Conservation (phyloP, 92 coral and sea anemone species). For the Desmophyllum pertusum region DNA sequence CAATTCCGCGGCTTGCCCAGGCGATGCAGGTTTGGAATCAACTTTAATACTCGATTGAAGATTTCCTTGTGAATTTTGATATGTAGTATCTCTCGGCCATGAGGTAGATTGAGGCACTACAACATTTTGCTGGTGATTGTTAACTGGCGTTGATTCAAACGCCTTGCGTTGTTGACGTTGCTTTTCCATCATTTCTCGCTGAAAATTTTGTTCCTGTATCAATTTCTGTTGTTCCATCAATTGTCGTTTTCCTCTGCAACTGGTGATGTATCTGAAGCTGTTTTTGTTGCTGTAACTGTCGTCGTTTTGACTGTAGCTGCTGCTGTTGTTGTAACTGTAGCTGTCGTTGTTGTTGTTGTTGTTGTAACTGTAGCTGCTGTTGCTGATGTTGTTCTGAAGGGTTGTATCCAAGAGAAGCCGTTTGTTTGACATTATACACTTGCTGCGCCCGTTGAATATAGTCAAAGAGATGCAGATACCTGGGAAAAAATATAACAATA, state of each 20-base stretch:
- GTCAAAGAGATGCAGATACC: conserved; percentile 72
- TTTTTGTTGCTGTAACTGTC: neutral
- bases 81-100: neutral
- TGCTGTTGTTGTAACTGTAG: neutral
- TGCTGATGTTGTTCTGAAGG: neutral
- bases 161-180: conserved; percentile 22
- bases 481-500: conserved; percentile 6
- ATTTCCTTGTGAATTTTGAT: conserved; percentile 1
- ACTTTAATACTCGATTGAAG: neutral
- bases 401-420: neutral
- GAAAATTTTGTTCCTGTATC: neutral
- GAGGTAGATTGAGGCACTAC: neutral
- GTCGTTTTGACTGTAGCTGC: conserved; percentile 21
- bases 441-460: conserved; percentile 75
- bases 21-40: neutral
- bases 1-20: neutral
- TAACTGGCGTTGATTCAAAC: conserved; percentile 6
- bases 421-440: conserved; percentile 34
- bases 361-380: neutral
- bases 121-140: neutral
- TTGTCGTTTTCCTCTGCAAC: neutral
- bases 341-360: conserved; percentile 14
- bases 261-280: neutral
- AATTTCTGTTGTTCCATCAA: neutral
- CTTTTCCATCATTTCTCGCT: neutral